Conservation (phyloP, 1,140 invertebrate species). For the Drosophila rhopaloa region DNA sequence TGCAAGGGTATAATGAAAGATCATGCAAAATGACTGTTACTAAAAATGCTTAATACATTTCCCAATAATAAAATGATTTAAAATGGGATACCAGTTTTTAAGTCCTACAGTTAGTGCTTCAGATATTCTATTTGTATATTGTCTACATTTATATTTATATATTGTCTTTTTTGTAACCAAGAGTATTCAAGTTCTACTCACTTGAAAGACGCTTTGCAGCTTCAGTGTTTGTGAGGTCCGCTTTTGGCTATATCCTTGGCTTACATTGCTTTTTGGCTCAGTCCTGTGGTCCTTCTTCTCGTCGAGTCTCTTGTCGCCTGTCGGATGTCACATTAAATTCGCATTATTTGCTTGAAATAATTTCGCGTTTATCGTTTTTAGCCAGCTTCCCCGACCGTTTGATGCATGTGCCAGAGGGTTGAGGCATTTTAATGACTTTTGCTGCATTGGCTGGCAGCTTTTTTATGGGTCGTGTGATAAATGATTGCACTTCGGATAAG, state of each 20-base stretch:
- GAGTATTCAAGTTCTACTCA: slow-evolving; percentile 5
- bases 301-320: slow-evolving; percentile 62
- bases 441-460: slow-evolving; percentile 45
- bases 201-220: background rate
- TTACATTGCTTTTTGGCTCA: slow-evolving; percentile 52
- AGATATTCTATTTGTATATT: background rate
- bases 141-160: too few relatives aligned
- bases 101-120: background rate
- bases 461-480: slow-evolving; percentile 48
- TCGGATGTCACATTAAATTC: slow-evolving; percentile 79
- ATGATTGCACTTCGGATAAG: slow-evolving; percentile 39
- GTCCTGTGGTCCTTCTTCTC: slow-evolving; percentile 4
- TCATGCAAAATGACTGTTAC: too few relatives aligned
- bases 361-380: slow-evolving; percentile 61
- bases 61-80: too few relatives aligned
- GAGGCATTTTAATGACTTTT: slow-evolving; percentile 52
- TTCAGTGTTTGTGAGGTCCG: slow-evolving; percentile 22
- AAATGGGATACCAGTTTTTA: too few relatives aligned
- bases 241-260: slow-evolving; percentile 26
- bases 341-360: slow-evolving; percentile 80
- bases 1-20: too few relatives aligned
- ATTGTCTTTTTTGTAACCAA: too few relatives aligned
- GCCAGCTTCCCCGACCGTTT: slow-evolving; percentile 18
- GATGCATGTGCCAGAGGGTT: slow-evolving; percentile 21
- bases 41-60: too few relatives aligned